These are phyloP conservation scores for Hippopotamus amphibius DNA, from an alignment of 2,113 vertebrate species.

Conservation along the genomic window DNA sequence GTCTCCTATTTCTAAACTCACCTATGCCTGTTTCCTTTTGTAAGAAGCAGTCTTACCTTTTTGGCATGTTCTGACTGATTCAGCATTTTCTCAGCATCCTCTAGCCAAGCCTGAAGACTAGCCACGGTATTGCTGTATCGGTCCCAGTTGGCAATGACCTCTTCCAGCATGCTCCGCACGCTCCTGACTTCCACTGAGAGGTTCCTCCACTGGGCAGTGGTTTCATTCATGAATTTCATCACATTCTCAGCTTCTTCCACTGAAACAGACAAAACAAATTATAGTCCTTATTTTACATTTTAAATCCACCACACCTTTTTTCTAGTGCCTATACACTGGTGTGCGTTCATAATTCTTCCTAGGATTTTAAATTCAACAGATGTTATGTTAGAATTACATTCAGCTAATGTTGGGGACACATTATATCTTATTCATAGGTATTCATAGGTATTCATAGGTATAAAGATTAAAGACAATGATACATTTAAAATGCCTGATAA, in stretches of 20 bases:
- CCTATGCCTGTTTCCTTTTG: rapidly evolving
- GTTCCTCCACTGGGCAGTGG: slow-evolving; percentile 95
- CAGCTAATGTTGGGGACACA: background rate
- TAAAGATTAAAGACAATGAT: background rate
- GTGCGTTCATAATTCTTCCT: background rate
- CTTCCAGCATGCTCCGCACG: slow-evolving; percentile 96
- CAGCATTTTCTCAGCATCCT: slow-evolving; percentile 94
- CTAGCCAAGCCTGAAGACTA: slow-evolving; percentile 95
- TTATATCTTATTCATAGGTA: background rate
- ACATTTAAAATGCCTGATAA: background rate
- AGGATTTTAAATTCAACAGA: background rate
- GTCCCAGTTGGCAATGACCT: slow-evolving; percentile 96
- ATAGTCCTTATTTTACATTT: background rate
- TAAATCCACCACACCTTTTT: background rate
- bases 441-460: background rate
- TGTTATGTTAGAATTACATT: background rate
- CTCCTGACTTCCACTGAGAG: slow-evolving; percentile 96
- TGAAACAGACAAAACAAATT: slow-evolving; percentile 76
- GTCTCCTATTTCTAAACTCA: background rate
- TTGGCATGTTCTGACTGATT: slow-evolving; percentile 93
- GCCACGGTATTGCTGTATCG: slow-evolving; percentile 92
- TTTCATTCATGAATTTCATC: slow-evolving; percentile 93
- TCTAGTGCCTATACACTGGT: background rate
- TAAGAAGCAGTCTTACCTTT: slow-evolving; percentile 85
- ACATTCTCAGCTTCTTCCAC: slow-evolving; percentile 94